These are phyloP conservation scores for Brachionus paranguensis DNA, from an alignment of 1,140 invertebrate genomes.

Conservation along the genomic window DNA sequence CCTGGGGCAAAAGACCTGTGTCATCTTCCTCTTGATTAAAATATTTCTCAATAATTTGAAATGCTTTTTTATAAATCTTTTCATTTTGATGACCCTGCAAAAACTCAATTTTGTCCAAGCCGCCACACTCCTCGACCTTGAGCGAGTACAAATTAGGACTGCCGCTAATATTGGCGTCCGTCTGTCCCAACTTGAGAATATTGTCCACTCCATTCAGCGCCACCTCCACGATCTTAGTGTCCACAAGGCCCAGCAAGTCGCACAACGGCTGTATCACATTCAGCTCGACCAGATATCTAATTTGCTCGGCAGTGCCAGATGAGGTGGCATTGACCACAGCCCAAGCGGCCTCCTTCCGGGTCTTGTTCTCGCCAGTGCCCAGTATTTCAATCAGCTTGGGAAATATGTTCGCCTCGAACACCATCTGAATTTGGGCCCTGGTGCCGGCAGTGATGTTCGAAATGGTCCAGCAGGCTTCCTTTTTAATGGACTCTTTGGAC, in stretches of 20 bases:
- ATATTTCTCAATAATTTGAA: constrained; percentile 87
- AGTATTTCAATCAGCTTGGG: constrained; percentile 83
- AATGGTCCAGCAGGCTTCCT: constrained; percentile 96
- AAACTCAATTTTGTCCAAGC: constrained; percentile 73
- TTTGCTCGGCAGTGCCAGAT: constrained; percentile 85
- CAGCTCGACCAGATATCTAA: constrained; percentile 61
- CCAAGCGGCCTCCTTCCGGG: constrained; percentile 93
- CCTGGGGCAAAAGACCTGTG: constrained; percentile 19
- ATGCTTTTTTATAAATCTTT: constrained; percentile 89
- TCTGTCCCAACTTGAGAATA: constrained; percentile 83
- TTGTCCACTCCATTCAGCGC: constrained; percentile 92
- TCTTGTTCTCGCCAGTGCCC: constrained; percentile 87
- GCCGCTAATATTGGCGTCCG: constrained; percentile 64
- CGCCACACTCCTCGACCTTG: constrained; percentile 88
- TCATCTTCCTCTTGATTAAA: constrained; percentile 68
- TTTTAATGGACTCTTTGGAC: constrained; percentile 75
- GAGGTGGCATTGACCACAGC: constrained; percentile 95
- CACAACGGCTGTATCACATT: constrained; percentile 89
- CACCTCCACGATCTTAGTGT: constrained; percentile 93
- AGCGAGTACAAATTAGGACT: constrained; percentile 82
- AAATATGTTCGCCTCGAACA: constrained; percentile 91
- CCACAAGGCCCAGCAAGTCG: constrained; percentile 84
- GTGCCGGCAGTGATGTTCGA: constrained; percentile 97
- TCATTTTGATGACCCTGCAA: constrained; percentile 85
- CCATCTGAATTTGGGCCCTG: constrained; percentile 81